Evolutionary conservation across 1,140 invertebrate species (phyloP), one percentile per base, ranked within the genome.

Genomic region (Drosophila orosa): DNA sequence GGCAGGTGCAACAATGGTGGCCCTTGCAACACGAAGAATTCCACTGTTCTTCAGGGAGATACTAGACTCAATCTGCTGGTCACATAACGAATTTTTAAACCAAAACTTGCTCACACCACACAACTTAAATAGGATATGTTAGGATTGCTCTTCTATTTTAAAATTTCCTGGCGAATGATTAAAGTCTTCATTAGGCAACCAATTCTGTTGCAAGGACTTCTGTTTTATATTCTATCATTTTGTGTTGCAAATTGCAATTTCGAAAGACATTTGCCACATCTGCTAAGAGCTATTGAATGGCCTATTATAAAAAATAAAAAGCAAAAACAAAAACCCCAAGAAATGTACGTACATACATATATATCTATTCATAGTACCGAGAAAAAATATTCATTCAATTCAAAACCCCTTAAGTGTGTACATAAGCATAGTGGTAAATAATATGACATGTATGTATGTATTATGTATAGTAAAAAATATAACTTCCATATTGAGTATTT

Each of bases 401-500:
- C 39, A 68, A 62, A 58, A 59, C 58, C 61, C 63, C 29, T 25
- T 66, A 68, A 50, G 62, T 84, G 72, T 84, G 81, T 79, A 82
- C 47, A 79, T 85, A 86, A 74, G 65, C 29, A 73, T 67, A 76
- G 66, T 68, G 60, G 72, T 76, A 79, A 80, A 74, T 77, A 84
- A 67, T 80, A 61, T 80, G 72, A 85, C 40, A 74, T 80, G 68
- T 65, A 69, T 80, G 68, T 65, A 69, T 78, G 65, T 82, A 78
- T 61, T 78, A 86, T 78, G 78, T 81, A 86, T 86, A 86, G 78
- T 71, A 86, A 78, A 74, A 35, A 62, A 81, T 78, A 78, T 89
- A 85, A 90, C 84, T 90, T 90, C 80, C 81, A 89, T 89, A 90
- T 78, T 89, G 79, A 85, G 75, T 90, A 84, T 84, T 84, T 84